These are phyloP conservation scores for Brachypodius melanocephalos DNA, from an alignment of 2,113 vertebrate species.

Conservation along the genomic window DNA sequence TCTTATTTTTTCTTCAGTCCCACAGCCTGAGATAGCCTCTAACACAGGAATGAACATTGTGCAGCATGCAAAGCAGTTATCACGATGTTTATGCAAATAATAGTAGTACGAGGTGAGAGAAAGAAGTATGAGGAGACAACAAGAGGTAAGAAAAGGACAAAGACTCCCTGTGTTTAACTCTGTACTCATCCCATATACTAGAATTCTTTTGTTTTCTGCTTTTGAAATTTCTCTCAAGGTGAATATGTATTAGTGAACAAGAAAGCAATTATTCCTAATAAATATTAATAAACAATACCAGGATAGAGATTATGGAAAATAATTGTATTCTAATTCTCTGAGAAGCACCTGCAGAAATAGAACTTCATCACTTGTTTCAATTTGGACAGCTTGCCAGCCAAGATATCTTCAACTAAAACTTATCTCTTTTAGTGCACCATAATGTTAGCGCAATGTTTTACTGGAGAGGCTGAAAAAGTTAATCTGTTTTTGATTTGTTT, in stretches of 20 bases:
- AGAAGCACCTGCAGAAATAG: neutral
- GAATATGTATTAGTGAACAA: neutral
- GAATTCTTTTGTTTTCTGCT: neutral
- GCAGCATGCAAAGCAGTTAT: neutral
- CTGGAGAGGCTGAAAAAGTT: neutral
- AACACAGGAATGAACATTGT: neutral
- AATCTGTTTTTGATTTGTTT: conserved; percentile 13
- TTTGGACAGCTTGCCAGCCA: neutral
- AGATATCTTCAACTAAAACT: neutral
- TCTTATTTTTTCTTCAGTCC: neutral
- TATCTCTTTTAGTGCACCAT: neutral
- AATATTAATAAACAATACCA: neutral
- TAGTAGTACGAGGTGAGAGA: neutral
- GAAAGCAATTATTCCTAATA: conserved; percentile 31
- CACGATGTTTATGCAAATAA: neutral
- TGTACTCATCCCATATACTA: neutral
- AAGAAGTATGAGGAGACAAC: neutral
- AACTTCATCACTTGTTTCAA: neutral
- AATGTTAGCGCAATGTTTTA: neutral
- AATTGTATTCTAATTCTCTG: neutral
- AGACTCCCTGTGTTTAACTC: neutral
- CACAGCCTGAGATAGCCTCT: neutral
- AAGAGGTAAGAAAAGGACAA: neutral
- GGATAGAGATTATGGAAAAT: neutral
- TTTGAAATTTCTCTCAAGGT: conserved; percentile 6